Evolutionary conservation across 2,113 vertebrate species (phyloP), one percentile per base, ranked within the genome.

Genomic region (Steatornis caripensis): DNA sequence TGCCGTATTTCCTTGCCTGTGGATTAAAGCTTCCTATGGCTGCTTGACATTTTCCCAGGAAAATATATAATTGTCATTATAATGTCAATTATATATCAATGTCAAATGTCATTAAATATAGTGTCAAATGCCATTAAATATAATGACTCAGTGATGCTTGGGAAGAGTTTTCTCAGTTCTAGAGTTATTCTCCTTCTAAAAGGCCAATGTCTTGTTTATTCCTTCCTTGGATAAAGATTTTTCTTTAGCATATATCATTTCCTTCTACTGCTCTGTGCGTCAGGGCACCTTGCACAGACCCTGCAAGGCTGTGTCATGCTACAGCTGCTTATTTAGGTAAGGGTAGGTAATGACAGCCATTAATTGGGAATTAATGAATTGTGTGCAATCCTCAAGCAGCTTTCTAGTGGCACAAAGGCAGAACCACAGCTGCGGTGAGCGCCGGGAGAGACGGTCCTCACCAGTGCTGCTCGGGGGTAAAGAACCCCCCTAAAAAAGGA

Each of bases 321-420:
- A 26, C 74, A 95, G 65, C 43, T 64, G 45, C 3, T 91, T 91
- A 76, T 94, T 94, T 95, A 43, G 82, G 24, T 68, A 27, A n/a
- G 26, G 55, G 19, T 45, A 55, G 92, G 55, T 76, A 87, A 94
- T 95, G 83, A 60, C 57, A 88, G 57, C 39, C 48, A 32, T 93
- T 96, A 96, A 91, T 83, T 85, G 82, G 74, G 82, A 62, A 76
- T 84, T 54, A 94, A 84, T 70, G 87, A 62, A 58, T 85, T 39
- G 48, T 21, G 5, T 37, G 77, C 54, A 11, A 1, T 34, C 64
- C 84, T 41, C 43, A 10, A 79, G 74, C 18, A 58, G 75, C 36
- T 69, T 89, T n/a, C 37, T 49, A 13, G 64, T 24, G 9, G 54
- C 80, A 80, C 68, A 77, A 69, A 94, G 68, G 84, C 49, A 86